Evolutionary conservation across 1,140 invertebrate species (phyloP).

Genomic region (Hyphantria cunea): DNA sequence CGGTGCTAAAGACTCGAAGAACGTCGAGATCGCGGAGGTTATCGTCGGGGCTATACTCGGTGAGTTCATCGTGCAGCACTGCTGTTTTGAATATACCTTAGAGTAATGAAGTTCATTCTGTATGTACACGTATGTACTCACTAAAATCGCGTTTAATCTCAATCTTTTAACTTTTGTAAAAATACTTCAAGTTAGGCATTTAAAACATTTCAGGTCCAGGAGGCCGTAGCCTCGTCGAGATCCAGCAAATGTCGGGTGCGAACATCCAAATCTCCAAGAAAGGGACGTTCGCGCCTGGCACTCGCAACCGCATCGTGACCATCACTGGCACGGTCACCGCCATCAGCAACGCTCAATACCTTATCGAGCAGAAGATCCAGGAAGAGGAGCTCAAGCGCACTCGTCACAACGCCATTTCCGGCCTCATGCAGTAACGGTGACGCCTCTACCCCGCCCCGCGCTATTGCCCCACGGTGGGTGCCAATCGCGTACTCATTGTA

Average conservation of each 20-base stretch:
- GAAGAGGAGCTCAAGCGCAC: conserved; percentile 97
- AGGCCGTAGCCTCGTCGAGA: conserved; percentile 97
- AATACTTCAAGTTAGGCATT: background rate
- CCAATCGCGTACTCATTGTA: background rate
- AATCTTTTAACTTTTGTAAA: too few species aligned
- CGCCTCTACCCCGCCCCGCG: conserved; percentile 9
- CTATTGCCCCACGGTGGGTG: background rate
- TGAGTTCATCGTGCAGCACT: conserved; percentile 50
- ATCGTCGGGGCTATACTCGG: conserved; percentile 98
- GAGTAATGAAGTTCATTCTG: too few species aligned
- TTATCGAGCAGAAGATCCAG: conserved; percentile 97
- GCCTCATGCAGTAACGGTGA: conserved; percentile 84
- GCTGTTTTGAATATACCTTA: background rate
- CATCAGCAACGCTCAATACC: conserved; percentile 94
- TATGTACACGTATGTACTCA: too few species aligned
- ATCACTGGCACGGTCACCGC: conserved; percentile 94
- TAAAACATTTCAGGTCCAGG: conserved; percentile 86
- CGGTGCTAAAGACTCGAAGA: conserved; percentile 89
- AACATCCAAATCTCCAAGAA: conserved; percentile 99
- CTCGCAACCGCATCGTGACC: conserved; percentile 97
- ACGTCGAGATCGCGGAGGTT: conserved; percentile 96
- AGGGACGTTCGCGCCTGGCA: conserved; percentile 97
- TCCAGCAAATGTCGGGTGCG: conserved; percentile 97
- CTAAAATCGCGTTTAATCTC: too few species aligned
- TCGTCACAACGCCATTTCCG: conserved; percentile 91